phyloP scores from a whole-genome alignment of 2,888 invertebrate genomes.

The Nasonia oneida region DNA sequence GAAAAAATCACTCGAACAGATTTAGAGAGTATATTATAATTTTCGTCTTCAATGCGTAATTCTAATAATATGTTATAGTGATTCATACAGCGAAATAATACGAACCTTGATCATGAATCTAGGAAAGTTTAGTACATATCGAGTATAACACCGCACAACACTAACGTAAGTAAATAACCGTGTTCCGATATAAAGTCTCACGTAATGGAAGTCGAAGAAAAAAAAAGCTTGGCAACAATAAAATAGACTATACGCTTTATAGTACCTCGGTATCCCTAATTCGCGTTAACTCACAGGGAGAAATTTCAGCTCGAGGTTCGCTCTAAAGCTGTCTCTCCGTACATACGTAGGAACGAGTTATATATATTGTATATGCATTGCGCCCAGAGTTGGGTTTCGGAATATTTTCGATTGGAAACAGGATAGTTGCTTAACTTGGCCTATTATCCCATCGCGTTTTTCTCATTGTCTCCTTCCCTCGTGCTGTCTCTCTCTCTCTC shows the following conservation, averaged over 20 bases:
- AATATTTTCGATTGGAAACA: slow-evolving; percentile 43
- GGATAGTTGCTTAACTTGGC: slow-evolving; percentile 51
- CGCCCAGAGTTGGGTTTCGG: slow-evolving; percentile 38
- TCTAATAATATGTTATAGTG: too few relatives aligned
- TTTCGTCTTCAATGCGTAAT: too few relatives aligned
- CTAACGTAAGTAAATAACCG: neutral
- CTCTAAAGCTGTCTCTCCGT: neutral
- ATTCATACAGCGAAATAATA: too few relatives aligned
- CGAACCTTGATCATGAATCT: neutral
- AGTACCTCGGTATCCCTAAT: slow-evolving; percentile 17
- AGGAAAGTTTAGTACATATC: neutral
- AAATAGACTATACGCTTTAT: slow-evolving; percentile 25
- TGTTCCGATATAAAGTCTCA: too few relatives aligned
- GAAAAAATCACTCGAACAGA: too few relatives aligned
- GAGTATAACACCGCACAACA: neutral
- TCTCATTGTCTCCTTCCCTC: slow-evolving; percentile 20
- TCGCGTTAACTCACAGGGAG: slow-evolving; percentile 5
- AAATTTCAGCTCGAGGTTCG: slow-evolving; percentile 38
- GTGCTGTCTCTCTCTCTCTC: neutral
- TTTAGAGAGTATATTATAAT: too few relatives aligned
- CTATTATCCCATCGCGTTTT: slow-evolving; percentile 40
- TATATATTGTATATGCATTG: neutral
- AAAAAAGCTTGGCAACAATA: slow-evolving; percentile 5
- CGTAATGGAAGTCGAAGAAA: neutral
- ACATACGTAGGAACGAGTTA: neutral